phyloP scores from a whole-genome alignment of 64 coral and sea anemone genomes.

The Pachyseris speciosa region DNA sequence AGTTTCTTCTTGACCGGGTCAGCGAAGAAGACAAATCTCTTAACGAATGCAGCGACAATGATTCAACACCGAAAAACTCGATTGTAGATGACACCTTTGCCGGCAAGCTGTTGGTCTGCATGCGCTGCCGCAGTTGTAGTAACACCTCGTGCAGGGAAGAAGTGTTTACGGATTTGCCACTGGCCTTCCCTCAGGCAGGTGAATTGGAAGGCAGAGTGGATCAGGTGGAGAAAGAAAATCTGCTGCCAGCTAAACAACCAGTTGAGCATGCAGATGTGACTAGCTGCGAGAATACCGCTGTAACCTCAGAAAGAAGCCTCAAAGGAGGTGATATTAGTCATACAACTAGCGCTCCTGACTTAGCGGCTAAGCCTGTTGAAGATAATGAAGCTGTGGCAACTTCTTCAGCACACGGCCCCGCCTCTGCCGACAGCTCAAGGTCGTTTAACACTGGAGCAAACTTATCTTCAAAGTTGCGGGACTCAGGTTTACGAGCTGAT shows the following conservation, averaged over 20 bases:
- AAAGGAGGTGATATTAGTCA: constrained; percentile 93
- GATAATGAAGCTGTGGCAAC: constrained; percentile 36
- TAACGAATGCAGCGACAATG: neutral
- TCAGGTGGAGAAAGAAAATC: neutral
- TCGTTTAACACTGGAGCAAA: constrained; percentile 2
- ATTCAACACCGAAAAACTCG: neutral
- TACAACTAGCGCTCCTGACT: constrained; percentile 17
- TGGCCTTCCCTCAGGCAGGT: constrained; percentile 70
- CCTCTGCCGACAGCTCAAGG: constrained; percentile 3
- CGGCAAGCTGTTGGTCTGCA: constrained; percentile 80
- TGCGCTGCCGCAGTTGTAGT: constrained; percentile 72
- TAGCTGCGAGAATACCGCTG: neutral
- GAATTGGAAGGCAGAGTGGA: constrained; percentile 20
- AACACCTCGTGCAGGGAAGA: constrained; percentile 78
- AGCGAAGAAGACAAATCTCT: constrained; percentile 84
- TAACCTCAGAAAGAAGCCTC: constrained; percentile 69
- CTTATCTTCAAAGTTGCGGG: neutral
- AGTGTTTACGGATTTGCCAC: constrained; percentile 84
- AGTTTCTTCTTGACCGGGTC: constrained; percentile 90
- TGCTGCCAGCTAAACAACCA: neutral
- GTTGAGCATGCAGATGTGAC: constrained; percentile 54
- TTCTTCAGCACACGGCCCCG: neutral
- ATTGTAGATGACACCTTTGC: constrained; percentile 83
- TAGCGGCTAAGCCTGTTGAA: constrained; percentile 46
- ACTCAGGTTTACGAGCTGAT: neutral